These are phyloP conservation scores for Sebastes flavidus DNA, from an alignment of 2,797 vertebrate species.

Conservation along the genomic window DNA sequence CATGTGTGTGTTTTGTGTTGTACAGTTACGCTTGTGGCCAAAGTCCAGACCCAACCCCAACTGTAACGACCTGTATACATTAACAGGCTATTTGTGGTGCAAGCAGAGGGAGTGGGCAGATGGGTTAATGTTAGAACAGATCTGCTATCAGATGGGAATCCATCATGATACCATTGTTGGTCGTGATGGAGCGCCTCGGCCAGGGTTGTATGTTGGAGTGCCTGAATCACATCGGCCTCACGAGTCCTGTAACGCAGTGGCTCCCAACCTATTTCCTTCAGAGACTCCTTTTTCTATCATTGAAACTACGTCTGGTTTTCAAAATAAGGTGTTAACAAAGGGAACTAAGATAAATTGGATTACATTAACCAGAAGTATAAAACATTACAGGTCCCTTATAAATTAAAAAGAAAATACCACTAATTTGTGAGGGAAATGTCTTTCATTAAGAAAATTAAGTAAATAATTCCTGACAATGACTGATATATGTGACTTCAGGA, in stretches of 20 bases:
- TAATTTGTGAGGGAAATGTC: no score
- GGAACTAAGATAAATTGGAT: no score
- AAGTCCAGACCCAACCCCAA: slow-evolving; percentile 54
- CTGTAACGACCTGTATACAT: slow-evolving; percentile 39
- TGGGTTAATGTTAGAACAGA: slow-evolving; percentile 9
- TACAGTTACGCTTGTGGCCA: slow-evolving; percentile 36
- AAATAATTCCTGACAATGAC: no score
- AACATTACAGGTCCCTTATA: no score
- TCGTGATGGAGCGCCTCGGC: not conserved
- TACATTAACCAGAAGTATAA: no score
- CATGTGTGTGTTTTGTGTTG: not conserved
- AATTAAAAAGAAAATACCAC: no score
- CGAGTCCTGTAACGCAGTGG: not conserved
- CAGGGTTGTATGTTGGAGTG: not conserved
- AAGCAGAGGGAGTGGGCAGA: not conserved
- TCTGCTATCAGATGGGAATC: not conserved
- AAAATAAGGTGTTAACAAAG: no score
- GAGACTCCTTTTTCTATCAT: no score
- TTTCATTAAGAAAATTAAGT: no score
- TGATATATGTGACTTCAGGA: no score
- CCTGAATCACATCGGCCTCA: not conserved
- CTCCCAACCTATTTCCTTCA: no score
- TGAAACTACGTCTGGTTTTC: no score
- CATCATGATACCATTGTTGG: not conserved
- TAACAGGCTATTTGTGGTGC: slow-evolving; percentile 49